Percentiles rank a stretch among this genome's conserved stretches.
phyloP scores from a whole-genome alignment of 2,797 vertebrate species.

The Etheostoma perlongum region DNA sequence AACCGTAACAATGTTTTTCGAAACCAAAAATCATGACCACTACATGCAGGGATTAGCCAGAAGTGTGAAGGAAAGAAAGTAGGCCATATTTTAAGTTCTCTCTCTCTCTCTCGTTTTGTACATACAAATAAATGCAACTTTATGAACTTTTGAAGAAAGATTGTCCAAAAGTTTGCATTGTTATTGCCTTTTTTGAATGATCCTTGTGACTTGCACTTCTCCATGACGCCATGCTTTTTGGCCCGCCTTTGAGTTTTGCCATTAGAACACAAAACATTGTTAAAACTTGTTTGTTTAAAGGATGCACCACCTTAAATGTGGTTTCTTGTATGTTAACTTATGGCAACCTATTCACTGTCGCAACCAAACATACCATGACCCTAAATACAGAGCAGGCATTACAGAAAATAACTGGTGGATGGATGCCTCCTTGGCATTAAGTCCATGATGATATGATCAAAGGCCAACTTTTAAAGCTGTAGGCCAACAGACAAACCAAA shows the following conservation, averaged over 20 bases:
- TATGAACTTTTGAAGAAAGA: neutral
- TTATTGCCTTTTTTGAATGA: neutral
- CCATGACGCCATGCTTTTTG: neutral
- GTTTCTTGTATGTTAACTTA: neutral
- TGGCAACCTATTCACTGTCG: neutral
- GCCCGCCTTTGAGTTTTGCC: neutral
- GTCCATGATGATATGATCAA: constrained; percentile 46
- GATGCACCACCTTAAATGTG: neutral
- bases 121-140: neutral
- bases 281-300: neutral
- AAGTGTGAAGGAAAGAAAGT: neutral
- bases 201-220: neutral
- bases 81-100: neutral
- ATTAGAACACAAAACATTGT: neutral
- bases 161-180: neutral
- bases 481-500: constrained; percentile 49
- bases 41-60: neutral
- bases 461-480: constrained; percentile 23
- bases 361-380: constrained; percentile 21
- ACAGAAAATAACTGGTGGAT: constrained; percentile 27
- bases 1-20: neutral
- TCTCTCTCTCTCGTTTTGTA: too few species aligned
- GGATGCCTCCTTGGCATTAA: neutral
- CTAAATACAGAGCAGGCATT: constrained; percentile 26
- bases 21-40: neutral